These are phyloP conservation scores for Chloroclysta siterata DNA, from an alignment of 2,888 invertebrate species.

Conservation along the genomic window DNA sequence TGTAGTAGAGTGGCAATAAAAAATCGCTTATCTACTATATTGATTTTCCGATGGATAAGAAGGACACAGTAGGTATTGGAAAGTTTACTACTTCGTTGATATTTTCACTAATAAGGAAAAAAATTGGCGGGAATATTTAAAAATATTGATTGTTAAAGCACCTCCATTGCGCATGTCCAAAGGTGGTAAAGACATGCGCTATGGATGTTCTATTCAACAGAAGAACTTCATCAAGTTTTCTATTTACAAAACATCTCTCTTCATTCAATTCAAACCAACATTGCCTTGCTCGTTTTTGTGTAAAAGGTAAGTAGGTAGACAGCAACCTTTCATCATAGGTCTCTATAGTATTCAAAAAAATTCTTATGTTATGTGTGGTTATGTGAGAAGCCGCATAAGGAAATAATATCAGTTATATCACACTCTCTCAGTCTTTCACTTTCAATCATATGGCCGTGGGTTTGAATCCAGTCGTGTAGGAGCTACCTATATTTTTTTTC, in stretches of 20 bases:
- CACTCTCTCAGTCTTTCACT: no score
- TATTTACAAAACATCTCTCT: constrained; percentile 42
- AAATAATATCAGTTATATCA: no score
- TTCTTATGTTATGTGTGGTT: neutral
- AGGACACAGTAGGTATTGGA: no score
- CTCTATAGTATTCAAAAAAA: neutral
- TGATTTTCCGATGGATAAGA: no score
- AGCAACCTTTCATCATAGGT: constrained; percentile 20
- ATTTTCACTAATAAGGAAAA: neutral
- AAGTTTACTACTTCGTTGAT: neutral
- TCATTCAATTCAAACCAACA: constrained; percentile 34
- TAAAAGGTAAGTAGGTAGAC: neutral
- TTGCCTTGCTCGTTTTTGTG: constrained; percentile 15
- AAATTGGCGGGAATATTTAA: constrained; percentile 47
- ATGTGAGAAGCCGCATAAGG: no score
- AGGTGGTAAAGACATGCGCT: constrained; percentile 49
- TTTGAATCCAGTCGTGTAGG: no score
- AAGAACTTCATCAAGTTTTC: constrained; percentile 39
- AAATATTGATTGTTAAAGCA: constrained; percentile 48
- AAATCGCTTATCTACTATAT: neutral
- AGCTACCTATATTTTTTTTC: no score
- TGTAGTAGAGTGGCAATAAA: neutral
- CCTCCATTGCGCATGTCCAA: constrained; percentile 40
- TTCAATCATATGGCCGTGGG: no score
- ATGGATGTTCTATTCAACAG: constrained; percentile 32